Evolutionary conservation across 1,140 invertebrate species (phyloP).

Genomic region (Druon quercuslanigerum): DNA sequence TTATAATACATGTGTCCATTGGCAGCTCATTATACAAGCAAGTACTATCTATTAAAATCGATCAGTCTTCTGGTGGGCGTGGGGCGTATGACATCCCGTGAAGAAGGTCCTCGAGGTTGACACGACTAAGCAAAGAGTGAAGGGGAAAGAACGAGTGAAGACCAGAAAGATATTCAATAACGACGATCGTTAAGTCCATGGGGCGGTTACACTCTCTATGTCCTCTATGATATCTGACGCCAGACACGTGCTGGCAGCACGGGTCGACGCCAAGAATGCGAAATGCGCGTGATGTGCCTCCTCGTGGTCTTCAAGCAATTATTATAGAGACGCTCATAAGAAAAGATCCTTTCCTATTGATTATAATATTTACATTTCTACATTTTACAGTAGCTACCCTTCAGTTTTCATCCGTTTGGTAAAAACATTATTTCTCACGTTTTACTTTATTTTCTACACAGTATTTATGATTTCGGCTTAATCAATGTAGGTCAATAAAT

Average conservation of each 20-base stretch:
- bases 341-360: too few species aligned
- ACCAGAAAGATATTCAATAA: conserved; percentile 71
- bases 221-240: conserved; percentile 68
- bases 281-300: conserved; percentile 45
- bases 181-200: conserved; percentile 68
- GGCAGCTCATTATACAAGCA: conserved; percentile 61
- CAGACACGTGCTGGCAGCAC: conserved; percentile 69
- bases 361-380: too few species aligned
- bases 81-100: conserved; percentile 57
- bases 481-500: too few species aligned
- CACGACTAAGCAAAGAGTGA: conserved; percentile 56
- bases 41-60: conserved; percentile 64
- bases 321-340: conserved; percentile 39
- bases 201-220: conserved; percentile 48
- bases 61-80: conserved; percentile 69
- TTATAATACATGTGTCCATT: conserved; percentile 14
- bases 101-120: conserved; percentile 67
- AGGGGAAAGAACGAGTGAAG: conserved; percentile 33
- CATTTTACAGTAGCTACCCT: too few species aligned
- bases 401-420: too few species aligned
- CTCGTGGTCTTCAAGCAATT: conserved; percentile 44
- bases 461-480: too few species aligned
- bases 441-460: too few species aligned
- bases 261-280: conserved; percentile 59
- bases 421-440: too few species aligned